These are phyloP conservation scores for Oikopleura albicans DNA, from an alignment of 23 tunicate genomes.

Conservation along the genomic window DNA sequence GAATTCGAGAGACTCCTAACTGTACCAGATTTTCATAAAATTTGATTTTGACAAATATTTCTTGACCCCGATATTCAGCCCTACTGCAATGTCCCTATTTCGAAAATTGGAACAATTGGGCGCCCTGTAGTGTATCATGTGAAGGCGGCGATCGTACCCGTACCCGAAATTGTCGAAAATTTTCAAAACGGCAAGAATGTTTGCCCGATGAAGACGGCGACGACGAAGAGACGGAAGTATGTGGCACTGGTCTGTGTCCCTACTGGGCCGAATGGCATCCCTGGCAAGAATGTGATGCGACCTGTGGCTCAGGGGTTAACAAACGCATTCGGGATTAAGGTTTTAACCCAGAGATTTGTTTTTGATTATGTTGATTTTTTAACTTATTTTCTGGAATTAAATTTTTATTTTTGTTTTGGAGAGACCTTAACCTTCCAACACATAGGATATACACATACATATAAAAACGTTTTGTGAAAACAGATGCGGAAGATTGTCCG, in stretches of 20 bases:
- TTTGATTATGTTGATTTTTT: too few species aligned
- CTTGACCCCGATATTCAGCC: not conserved
- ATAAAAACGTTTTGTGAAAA: too few species aligned
- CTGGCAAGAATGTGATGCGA: not conserved
- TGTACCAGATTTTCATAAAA: too few species aligned
- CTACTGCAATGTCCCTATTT: not conserved
- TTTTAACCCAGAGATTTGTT: too few species aligned
- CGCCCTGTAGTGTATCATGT: not conserved
- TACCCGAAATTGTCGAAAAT: not conserved
- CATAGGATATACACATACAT: too few species aligned
- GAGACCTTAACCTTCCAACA: too few species aligned
- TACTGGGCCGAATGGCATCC: not conserved
- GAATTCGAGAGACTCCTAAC: too few species aligned
- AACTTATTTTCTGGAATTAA: too few species aligned
- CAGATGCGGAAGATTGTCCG: too few species aligned
- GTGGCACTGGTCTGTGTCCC: not conserved
- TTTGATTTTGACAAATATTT: too few species aligned
- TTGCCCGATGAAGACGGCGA: not conserved
- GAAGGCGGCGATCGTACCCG: not conserved
- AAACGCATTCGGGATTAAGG: not conserved
- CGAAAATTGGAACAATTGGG: not conserved
- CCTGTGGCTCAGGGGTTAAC: not conserved
- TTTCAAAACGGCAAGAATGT: not conserved
- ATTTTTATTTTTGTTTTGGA: too few species aligned
- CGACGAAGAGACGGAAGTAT: not conserved